Percentiles rank a stretch among this genome's conserved stretches.
Conservation (phyloP, 2,113 vertebrate species). For the mouse (Mus musculus) region DNA sequence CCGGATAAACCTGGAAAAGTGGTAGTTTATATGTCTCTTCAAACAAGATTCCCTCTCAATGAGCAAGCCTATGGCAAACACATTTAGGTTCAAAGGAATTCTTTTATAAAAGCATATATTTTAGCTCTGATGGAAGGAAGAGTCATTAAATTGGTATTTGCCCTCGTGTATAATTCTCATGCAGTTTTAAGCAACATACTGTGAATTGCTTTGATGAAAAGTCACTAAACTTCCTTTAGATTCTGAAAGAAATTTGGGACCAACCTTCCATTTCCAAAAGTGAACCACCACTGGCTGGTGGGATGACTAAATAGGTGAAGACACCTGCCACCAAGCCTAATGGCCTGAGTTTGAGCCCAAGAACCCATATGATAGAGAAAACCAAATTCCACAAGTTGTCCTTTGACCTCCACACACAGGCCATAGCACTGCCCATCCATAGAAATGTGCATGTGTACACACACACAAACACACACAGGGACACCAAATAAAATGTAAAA, state of each 20-base stretch:
- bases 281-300: background rate
- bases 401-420: background rate
- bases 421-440: background rate
- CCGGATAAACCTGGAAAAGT: slow-evolving; percentile 14
- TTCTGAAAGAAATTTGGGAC: slow-evolving; percentile 23
- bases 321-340: background rate
- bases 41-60: slow-evolving; percentile 54
- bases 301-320: background rate
- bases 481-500: background rate
- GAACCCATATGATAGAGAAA: background rate
- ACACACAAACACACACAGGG: background rate
- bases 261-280: background rate
- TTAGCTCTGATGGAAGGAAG: slow-evolving; percentile 46
- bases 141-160: slow-evolving; percentile 38
- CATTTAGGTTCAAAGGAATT: slow-evolving; percentile 53
- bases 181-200: slow-evolving; percentile 59
- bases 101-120: slow-evolving; percentile 44
- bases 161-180: background rate
- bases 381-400: background rate
- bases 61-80: slow-evolving; percentile 45
- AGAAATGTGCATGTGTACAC: background rate
- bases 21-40: slow-evolving; percentile 44
- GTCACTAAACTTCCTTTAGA: background rate
- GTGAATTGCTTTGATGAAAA: slow-evolving; percentile 53
- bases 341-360: background rate